A percentile compares a stretch with the other conserved stretches of the same genome.
phyloP scores from a whole-genome alignment of 2,888 invertebrate genomes.

The Chloroclystis v-ata region DNA sequence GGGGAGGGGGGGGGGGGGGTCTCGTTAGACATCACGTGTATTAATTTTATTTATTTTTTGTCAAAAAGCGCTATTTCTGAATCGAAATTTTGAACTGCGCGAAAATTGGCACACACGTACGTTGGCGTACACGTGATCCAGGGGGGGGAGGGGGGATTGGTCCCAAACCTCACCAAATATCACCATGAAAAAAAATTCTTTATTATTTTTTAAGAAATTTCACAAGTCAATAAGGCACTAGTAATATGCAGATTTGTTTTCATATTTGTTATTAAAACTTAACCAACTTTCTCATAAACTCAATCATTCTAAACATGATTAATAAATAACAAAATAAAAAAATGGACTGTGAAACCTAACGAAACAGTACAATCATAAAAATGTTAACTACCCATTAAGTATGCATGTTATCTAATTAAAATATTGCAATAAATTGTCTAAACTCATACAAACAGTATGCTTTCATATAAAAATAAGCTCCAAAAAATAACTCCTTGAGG shows the following conservation, averaged over 20 bases:
- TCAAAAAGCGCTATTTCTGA: too few relatives aligned
- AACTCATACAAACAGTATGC: constrained; percentile 33
- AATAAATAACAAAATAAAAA: constrained; percentile 42
- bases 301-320: constrained; percentile 30
- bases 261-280: constrained; percentile 64
- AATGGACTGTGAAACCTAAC: constrained; percentile 65
- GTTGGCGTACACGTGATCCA: too few relatives aligned
- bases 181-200: too few relatives aligned
- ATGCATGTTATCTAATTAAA: constrained; percentile 36
- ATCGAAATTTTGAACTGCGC: too few relatives aligned
- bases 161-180: too few relatives aligned
- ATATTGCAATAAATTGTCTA: constrained; percentile 44
- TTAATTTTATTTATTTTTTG: too few relatives aligned
- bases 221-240: constrained; percentile 70
- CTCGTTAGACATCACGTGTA: too few relatives aligned
- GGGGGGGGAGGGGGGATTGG: too few relatives aligned
- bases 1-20: too few relatives aligned
- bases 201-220: constrained; percentile 31
- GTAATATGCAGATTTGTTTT: constrained; percentile 57
- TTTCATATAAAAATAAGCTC: constrained; percentile 33
- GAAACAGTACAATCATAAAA: constrained; percentile 57
- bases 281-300: constrained; percentile 41
- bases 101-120: too few relatives aligned
- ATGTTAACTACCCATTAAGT: constrained; percentile 34
- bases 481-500: constrained; percentile 21